Percentiles rank a stretch among this genome's conserved stretches.
phyloP scores from a whole-genome alignment of 2,113 vertebrate species.

The Grammomys surdaster region DNA sequence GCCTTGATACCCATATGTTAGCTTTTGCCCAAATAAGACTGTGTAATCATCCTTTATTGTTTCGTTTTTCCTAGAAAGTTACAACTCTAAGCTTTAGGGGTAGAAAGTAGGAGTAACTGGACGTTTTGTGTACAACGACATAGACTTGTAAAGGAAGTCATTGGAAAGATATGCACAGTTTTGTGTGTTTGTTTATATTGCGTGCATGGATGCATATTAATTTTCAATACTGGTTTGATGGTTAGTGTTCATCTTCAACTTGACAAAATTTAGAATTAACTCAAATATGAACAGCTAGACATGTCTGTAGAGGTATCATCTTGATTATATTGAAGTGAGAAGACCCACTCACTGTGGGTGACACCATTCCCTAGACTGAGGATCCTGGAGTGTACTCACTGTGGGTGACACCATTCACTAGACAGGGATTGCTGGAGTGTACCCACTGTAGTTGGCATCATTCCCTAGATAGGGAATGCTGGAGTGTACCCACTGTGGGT shows the following conservation, averaged over 20 bases:
- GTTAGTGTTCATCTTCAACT: neutral
- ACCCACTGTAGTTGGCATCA: too few relatives aligned
- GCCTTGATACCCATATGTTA: slow-evolving; percentile 87
- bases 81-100: slow-evolving; percentile 70
- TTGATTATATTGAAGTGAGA: neutral
- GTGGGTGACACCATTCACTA: too few relatives aligned
- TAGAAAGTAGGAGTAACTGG: neutral
- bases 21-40: slow-evolving; percentile 86
- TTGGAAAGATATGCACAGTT: accelerated
- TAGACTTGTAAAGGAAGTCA: neutral
- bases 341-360: neutral
- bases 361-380: neutral
- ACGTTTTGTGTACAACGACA: neutral
- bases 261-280: neutral
- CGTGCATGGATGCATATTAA: neutral
- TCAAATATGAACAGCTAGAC: neutral
- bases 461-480: too few relatives aligned
- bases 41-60: slow-evolving; percentile 87
- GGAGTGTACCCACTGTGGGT: too few relatives aligned
- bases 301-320: neutral
- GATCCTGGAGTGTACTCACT: neutral
- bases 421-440: too few relatives aligned
- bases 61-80: slow-evolving; percentile 84
- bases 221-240: neutral
- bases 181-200: neutral